These are phyloP conservation scores for Neotoma lepida DNA, from an alignment of 2,113 vertebrate species.

Conservation along the genomic window DNA sequence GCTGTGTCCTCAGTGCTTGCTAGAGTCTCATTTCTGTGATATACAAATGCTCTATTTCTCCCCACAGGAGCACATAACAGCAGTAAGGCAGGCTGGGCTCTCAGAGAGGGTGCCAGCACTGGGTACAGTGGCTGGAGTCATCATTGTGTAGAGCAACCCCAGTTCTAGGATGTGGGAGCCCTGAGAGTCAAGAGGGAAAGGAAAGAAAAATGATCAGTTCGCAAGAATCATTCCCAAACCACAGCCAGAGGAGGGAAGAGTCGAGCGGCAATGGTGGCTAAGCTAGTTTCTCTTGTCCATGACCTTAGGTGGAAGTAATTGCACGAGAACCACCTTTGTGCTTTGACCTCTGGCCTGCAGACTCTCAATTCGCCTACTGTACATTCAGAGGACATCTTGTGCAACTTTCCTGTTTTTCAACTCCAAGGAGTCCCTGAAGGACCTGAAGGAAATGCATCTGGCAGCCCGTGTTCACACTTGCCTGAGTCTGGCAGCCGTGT, in stretches of 20 bases:
- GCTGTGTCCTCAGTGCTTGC: accelerated
- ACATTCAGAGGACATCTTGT: background rate
- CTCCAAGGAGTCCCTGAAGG: background rate
- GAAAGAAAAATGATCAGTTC: accelerated
- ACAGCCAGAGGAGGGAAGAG: accelerated
- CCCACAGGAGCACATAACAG: accelerated
- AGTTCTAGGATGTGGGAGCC: background rate
- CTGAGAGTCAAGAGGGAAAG: background rate
- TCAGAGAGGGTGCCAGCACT: accelerated
- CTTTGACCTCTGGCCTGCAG: accelerated
- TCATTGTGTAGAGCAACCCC: accelerated
- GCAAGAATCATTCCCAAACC: background rate
- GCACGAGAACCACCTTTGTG: accelerated
- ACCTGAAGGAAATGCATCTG: background rate
- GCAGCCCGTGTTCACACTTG: background rate
- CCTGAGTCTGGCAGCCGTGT: background rate
- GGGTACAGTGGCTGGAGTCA: accelerated
- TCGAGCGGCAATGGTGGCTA: accelerated
- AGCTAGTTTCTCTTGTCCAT: background rate
- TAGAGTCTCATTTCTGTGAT: background rate
- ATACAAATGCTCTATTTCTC: background rate
- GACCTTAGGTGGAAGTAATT: background rate
- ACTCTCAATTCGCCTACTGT: accelerated
- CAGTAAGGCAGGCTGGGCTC: accelerated
- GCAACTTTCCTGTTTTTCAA: background rate